phyloP scores from a whole-genome alignment of 2,113 vertebrate genomes.

The Egretta garzetta region DNA sequence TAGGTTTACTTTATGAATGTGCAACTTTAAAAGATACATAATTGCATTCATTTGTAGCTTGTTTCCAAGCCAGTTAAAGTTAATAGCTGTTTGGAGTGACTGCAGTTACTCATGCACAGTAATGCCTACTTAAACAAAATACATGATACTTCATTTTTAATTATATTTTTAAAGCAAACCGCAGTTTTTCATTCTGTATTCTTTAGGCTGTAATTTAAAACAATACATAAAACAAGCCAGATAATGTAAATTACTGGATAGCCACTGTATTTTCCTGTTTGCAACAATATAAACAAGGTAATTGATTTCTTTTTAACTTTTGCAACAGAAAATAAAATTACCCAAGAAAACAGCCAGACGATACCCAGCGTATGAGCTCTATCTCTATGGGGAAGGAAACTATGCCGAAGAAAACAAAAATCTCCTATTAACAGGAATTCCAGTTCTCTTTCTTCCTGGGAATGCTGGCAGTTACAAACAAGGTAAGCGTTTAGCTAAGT shows the following conservation, averaged over 20 bases:
- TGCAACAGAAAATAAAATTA: constrained; percentile 86
- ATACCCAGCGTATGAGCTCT: constrained; percentile 91
- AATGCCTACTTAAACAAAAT: neutral
- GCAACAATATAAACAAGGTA: neutral
- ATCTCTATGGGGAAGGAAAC: constrained; percentile 92
- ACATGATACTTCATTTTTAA: neutral
- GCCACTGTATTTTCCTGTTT: neutral
- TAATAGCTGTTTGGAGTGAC: neutral
- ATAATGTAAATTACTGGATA: neutral
- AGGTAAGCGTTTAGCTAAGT: constrained; percentile 76
- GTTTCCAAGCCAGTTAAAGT: neutral
- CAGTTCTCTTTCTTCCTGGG: constrained; percentile 96
- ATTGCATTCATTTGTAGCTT: neutral
- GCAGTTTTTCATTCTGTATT: neutral
- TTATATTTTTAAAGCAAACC: neutral
- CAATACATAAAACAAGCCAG: neutral
- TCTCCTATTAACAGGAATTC: constrained; percentile 88
- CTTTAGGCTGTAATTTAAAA: neutral
- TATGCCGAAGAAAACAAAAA: constrained; percentile 89
- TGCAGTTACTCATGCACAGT: neutral
- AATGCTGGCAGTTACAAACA: constrained; percentile 98
- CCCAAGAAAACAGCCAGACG: constrained; percentile 84
- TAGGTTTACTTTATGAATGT: neutral
- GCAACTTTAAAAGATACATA: neutral
- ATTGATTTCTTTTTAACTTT: neutral